Base-by-base conservation (phyloP, 2,888 invertebrate species). In the Dynastes tityus region DNA sequence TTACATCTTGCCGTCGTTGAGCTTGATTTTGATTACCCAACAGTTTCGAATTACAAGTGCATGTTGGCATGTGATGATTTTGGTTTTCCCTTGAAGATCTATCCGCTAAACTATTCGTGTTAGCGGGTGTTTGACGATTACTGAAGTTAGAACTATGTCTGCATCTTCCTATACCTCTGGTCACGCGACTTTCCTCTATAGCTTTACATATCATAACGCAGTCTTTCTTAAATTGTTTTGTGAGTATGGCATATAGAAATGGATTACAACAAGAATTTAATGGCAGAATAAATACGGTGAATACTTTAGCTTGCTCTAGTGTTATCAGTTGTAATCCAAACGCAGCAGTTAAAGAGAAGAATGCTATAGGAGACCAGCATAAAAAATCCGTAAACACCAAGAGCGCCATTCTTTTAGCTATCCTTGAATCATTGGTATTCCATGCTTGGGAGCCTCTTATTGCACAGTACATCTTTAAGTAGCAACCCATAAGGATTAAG, bases 341-440 rank as follows among this genome's bases (percentile, higher is more conserved):
- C 6, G 97, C 95, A 22, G 98, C 98, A 0, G 98, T 97, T 53
- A 98, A 91, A 5, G 98, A 96, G 88, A 97, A 97, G 89, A 98
- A 97, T 0, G 98, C 97, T 81, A 98, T 98, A 0, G 99, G 99
- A 2, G 98, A 97, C 98, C 98, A 99, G 90, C 98, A 99, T 67
- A 98, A 91, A 86, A 99, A 97, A 89, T 99, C 98, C 0, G 98
- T 99, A 88, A 98, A 98, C 2, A 99, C 98, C 78, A 99, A 91
- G 63, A 99, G 89, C 0, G 98, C 98, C 98, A 98, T 98, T 58
- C 98, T 92, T 88, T 98, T 98, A 63, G 98, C 98, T 84, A 98
- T 97, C 76, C 98, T 91, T 9, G 97, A 97, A 89, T 98, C 98
- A 89, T 98, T 98, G 2, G 97, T 97, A 88, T 98, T 98, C 98